Base-by-base conservation (phyloP, 37 sponge, comb jelly and placozoan species). In the Hexactinellida sp. region DNA sequence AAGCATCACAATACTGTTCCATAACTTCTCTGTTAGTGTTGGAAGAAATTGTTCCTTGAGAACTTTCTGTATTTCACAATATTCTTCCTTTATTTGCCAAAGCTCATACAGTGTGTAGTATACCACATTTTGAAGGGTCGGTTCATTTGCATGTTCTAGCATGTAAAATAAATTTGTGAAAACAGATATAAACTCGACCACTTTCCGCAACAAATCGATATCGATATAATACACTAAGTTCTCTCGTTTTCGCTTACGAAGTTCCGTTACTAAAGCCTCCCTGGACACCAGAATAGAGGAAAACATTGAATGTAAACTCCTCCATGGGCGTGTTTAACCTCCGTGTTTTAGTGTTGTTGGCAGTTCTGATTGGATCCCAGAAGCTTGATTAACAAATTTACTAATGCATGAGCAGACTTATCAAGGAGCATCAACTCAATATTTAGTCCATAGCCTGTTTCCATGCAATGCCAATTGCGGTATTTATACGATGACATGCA, bases 21-120 rank as follows among this genome's bases (percentile, higher is more conserved):
- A 63, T n/a, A 63, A 63, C 76, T 63, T 63, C 76, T 63, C 76
- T 63, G 76, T 63, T n/a, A 63, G 30, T 63, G 30, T n/a, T 63
- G 76, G 76, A 63, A 63, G 30, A 63, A 32, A 63, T 63, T 63
- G 19, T 63, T 7, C 76, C 76, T 63, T 63, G 21, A 63, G 76
- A 63, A 63, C 32, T 47, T 63, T 7, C 32, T 63, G 76, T 63
- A 63, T 63, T 63, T 28, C 76, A 63, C 19, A 63, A 28, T 63
- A 7, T 63, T 63, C 13, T 63, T 63, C 76, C 13, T 63, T 63
- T 63, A 63, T 63, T 63, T 63, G 76, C 76, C 76, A 63, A 63
- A 28, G 76, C 76, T 63, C 76, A n/a, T 63, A 63, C 76, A 63
- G 76, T 7, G 76, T 63, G 30, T 63, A 63, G 76, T 28, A 63